A percentile compares a stretch with the other conserved stretches of the same genome.
Conservation (phyloP, 1,140 invertebrate genomes). For the Temnothorax curvispinosus region DNA sequence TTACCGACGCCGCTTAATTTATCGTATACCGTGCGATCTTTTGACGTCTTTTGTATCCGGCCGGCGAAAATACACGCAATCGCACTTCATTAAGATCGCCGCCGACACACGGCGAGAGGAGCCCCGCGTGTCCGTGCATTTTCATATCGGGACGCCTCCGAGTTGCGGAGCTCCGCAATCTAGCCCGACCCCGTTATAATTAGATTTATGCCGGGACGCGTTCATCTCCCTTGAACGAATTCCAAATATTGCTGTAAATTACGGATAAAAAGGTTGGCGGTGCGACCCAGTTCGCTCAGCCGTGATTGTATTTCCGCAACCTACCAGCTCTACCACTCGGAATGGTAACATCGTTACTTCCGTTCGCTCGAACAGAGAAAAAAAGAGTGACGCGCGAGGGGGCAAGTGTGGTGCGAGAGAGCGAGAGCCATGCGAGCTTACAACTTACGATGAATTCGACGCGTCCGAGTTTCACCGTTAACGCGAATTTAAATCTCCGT, state of each 20-base stretch:
- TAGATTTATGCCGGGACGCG: slow-evolving; percentile 63
- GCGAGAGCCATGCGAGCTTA: background rate
- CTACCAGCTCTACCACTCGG: slow-evolving; percentile 1
- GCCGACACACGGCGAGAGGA: background rate
- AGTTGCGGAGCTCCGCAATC: slow-evolving; percentile 46
- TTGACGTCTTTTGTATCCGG: slow-evolving; percentile 17
- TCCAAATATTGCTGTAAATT: slow-evolving; percentile 70
- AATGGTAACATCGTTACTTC: slow-evolving; percentile 55
- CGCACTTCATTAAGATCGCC: slow-evolving; percentile 44
- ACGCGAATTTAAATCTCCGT: slow-evolving; percentile 16
- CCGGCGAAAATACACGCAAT: slow-evolving; percentile 33
- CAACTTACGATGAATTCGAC: background rate
- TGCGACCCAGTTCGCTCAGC: slow-evolving; percentile 59
- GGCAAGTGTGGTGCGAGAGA: background rate
- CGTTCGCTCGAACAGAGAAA: slow-evolving; percentile 29
- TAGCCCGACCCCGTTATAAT: slow-evolving; percentile 63
- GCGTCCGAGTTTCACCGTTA: background rate
- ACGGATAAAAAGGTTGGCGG: slow-evolving; percentile 60
- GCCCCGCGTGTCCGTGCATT: background rate
- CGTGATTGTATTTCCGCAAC: slow-evolving; percentile 59
- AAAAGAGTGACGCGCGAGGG: background rate
- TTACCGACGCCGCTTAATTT: slow-evolving; percentile 8
- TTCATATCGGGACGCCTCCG: slow-evolving; percentile 34
- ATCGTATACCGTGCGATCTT: background rate
- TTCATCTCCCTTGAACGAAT: slow-evolving; percentile 67